Percentiles rank a stretch among this genome's conserved stretches.
phyloP scores from a whole-genome alignment of 2,113 vertebrate species.

The Chaetops frenatus region DNA sequence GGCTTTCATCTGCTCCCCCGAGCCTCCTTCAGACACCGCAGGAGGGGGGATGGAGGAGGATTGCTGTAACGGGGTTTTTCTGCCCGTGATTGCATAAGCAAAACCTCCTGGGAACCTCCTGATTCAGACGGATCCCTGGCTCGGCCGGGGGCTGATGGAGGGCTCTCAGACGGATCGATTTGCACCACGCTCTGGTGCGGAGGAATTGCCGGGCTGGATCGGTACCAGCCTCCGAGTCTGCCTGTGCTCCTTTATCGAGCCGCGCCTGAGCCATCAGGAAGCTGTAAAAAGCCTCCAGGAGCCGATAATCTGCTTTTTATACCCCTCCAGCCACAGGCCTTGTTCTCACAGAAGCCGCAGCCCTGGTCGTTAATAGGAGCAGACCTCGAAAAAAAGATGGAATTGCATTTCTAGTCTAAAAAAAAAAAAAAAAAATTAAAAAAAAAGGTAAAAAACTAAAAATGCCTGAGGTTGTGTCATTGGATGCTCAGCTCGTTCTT shows the following conservation, averaged over 20 bases:
- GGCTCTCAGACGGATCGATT: not conserved
- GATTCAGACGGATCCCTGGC: not conserved
- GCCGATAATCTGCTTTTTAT: not conserved
- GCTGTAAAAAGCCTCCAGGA: not conserved
- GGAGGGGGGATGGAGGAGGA: constrained; percentile 43
- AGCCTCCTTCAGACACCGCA: constrained; percentile 29
- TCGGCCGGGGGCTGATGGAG: not conserved
- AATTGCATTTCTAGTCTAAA: not conserved
- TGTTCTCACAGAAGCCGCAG: not conserved
- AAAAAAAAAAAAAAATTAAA: too few relatives aligned
- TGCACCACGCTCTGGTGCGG: not conserved
- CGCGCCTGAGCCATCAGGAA: not conserved
- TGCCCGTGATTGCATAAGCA: constrained; percentile 44
- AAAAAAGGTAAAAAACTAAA: too few relatives aligned
- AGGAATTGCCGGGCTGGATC: not conserved
- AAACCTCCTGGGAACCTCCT: constrained; percentile 42
- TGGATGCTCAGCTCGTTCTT: not conserved
- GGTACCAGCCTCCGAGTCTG: not conserved
- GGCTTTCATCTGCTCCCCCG: constrained; percentile 57
- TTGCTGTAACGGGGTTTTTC: constrained; percentile 42
- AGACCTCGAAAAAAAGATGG: not conserved
- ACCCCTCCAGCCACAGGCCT: not conserved
- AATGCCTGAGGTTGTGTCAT: not conserved
- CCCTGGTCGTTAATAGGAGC: not conserved
- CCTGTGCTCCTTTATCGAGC: accelerated